Conservation (phyloP, 1,140 invertebrate genomes). For the Danaus melanippus region DNA sequence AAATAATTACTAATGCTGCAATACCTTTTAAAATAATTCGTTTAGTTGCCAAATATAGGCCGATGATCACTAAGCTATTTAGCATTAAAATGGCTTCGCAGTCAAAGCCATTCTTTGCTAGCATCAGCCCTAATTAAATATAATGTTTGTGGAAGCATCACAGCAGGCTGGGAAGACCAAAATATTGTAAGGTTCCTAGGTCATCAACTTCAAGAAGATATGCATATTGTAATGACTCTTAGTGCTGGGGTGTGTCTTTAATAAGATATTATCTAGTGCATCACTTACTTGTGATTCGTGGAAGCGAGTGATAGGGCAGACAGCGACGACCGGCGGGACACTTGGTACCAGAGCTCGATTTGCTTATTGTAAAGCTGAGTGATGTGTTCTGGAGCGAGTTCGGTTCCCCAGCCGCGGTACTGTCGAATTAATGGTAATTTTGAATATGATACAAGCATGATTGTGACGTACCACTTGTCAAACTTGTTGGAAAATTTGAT, state of each 20-base stretch:
- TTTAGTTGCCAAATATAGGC: constrained; percentile 26
- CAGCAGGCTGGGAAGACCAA: constrained; percentile 30
- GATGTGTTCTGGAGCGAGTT: constrained; percentile 85
- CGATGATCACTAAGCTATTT: constrained; percentile 47
- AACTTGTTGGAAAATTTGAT: constrained; percentile 24
- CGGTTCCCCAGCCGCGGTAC: constrained; percentile 92
- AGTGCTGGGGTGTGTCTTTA: constrained; percentile 26
- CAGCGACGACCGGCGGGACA: constrained; percentile 87
- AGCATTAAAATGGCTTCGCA: constrained; percentile 37
- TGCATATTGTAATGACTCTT: constrained; percentile 26
- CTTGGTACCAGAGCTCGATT: constrained; percentile 90
- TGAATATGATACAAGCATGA: constrained; percentile 58
- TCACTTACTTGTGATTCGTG: constrained; percentile 82
- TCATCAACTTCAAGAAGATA: constrained; percentile 1
- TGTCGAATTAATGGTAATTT: constrained; percentile 69
- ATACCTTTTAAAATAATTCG: constrained; percentile 1
- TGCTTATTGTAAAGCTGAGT: constrained; percentile 85
- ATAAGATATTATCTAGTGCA: constrained; percentile 42
- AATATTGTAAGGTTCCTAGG: too few relatives aligned
- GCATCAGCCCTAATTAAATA: constrained; percentile 51
- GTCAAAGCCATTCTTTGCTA: constrained; percentile 56
- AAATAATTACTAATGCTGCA: constrained; percentile 6
- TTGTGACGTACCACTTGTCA: constrained; percentile 34
- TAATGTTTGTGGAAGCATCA: constrained; percentile 35
- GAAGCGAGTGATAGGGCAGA: constrained; percentile 90